phyloP scores from a whole-genome alignment of 2,888 invertebrate species.

The Caenorhabditis macrosperma region DNA sequence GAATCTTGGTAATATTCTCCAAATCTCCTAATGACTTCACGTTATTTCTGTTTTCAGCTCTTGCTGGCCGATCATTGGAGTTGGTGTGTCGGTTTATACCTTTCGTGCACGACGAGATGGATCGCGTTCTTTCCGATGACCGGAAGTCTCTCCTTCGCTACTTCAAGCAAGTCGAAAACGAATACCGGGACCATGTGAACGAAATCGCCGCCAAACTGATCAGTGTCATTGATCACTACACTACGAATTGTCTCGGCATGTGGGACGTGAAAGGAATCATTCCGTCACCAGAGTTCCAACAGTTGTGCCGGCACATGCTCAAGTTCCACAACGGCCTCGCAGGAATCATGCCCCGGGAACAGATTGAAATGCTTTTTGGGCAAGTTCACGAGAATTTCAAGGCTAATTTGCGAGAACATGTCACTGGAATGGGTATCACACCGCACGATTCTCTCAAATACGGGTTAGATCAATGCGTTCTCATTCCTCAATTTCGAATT shows the following conservation, averaged over 20 bases:
- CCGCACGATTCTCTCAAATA: slow-evolving; percentile 77
- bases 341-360: slow-evolving; percentile 74
- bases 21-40: not conserved
- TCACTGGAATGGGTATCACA: slow-evolving; percentile 72
- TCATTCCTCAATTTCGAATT: not conserved
- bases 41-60: slow-evolving; percentile 77
- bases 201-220: slow-evolving; percentile 94
- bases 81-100: slow-evolving; percentile 83
- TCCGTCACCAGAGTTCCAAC: slow-evolving; percentile 86
- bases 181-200: slow-evolving; percentile 88
- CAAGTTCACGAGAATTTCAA: slow-evolving; percentile 78
- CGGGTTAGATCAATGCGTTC: slow-evolving; percentile 62
- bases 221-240: slow-evolving; percentile 90
- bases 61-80: slow-evolving; percentile 82
- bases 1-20: slow-evolving; percentile 85
- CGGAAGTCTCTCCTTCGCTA: slow-evolving; percentile 72
- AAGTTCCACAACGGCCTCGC: slow-evolving; percentile 78
- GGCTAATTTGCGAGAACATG: slow-evolving; percentile 66
- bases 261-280: slow-evolving; percentile 94
- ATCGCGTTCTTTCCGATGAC: slow-evolving; percentile 62
- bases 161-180: slow-evolving; percentile 70
- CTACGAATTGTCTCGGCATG: slow-evolving; percentile 86
- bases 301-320: slow-evolving; percentile 85
- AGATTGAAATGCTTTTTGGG: slow-evolving; percentile 60
- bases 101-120: slow-evolving; percentile 67